Conservation (phyloP, 1,140 invertebrate species). For the Aphaenogaster floridana region DNA sequence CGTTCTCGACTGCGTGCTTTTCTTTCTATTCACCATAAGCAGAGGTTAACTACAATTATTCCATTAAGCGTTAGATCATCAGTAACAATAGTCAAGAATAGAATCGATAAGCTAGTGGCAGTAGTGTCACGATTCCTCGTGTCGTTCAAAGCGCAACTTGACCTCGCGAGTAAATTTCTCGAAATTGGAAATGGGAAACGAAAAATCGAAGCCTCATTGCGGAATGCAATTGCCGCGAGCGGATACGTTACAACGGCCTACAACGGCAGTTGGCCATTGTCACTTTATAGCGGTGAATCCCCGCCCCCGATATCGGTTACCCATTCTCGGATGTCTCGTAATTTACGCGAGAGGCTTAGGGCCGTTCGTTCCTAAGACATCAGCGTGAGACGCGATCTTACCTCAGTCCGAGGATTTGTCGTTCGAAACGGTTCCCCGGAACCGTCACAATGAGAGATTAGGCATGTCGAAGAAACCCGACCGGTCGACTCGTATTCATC, state of each 20-base stretch:
- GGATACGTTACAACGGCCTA: neutral
- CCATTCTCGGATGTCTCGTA: constrained; percentile 24
- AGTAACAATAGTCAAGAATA: constrained; percentile 66
- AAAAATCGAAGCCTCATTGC: neutral
- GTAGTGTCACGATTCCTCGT: neutral
- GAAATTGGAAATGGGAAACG: neutral
- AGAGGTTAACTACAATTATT: constrained; percentile 72
- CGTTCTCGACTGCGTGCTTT: constrained; percentile 66
- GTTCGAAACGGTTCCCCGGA: neutral
- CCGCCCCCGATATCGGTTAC: too few relatives aligned
- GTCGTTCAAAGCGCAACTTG: constrained; percentile 5
- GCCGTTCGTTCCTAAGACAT: constrained; percentile 13
- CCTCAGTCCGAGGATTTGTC: constrained; percentile 3
- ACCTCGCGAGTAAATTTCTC: constrained; percentile 15
- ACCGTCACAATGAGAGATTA: constrained; percentile 43
- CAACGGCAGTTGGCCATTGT: neutral
- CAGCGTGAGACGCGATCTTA: constrained; percentile 1
- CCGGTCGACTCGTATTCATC: neutral
- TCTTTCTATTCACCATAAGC: constrained; percentile 50
- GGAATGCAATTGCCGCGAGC: neutral
- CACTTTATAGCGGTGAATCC: constrained; percentile 14
- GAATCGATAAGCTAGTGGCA: constrained; percentile 13
- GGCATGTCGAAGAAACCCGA: constrained; percentile 43
- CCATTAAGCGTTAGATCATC: constrained; percentile 75
- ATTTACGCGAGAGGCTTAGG: constrained; percentile 38